These are phyloP conservation scores for Myotis vivesi DNA, from an alignment of 2,797 vertebrate species.

Conservation along the genomic window DNA sequence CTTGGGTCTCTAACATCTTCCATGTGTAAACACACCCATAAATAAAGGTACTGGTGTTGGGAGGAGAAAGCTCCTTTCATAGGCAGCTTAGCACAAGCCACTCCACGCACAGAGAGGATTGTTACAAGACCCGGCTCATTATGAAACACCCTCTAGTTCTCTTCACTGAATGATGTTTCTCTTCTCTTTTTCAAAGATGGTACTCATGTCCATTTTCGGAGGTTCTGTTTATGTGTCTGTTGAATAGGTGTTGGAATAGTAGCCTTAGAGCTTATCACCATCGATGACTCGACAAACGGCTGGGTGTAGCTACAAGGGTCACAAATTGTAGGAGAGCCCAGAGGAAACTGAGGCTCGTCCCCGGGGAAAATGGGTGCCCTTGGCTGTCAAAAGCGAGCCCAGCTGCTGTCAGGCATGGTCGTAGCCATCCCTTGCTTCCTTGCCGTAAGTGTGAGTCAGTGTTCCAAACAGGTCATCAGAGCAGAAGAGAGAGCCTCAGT, in stretches of 20 bases:
- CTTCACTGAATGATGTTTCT: background rate
- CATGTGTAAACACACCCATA: constrained; percentile 47
- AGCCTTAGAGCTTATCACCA: constrained; percentile 8
- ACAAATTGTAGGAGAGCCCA: constrained; percentile 14
- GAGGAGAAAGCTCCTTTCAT: constrained; percentile 45
- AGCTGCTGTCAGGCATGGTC: constrained; percentile 26
- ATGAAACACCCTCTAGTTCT: constrained; percentile 25
- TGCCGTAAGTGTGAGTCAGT: constrained; percentile 66
- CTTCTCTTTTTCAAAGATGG: constrained; percentile 2
- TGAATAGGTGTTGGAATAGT: constrained; percentile 53
- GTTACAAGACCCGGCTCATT: background rate
- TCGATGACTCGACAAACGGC: background rate
- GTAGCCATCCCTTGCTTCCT: constrained; percentile 45
- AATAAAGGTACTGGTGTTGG: constrained; percentile 65
- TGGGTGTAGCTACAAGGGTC: background rate
- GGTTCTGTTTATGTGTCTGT: constrained; percentile 44
- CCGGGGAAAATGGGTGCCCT: background rate
- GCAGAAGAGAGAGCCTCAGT: constrained; percentile 61
- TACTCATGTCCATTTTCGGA: constrained; percentile 56
- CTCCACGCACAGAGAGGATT: background rate
- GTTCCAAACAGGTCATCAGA: constrained; percentile 69
- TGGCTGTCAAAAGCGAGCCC: constrained; percentile 54
- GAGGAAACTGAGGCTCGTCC: constrained; percentile 12
- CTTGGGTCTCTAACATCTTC: constrained; percentile 65
- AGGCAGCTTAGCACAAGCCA: constrained; percentile 19